These are phyloP conservation scores for Bufo bufo DNA, from an alignment of 2,113 vertebrate species.

Conservation along the genomic window DNA sequence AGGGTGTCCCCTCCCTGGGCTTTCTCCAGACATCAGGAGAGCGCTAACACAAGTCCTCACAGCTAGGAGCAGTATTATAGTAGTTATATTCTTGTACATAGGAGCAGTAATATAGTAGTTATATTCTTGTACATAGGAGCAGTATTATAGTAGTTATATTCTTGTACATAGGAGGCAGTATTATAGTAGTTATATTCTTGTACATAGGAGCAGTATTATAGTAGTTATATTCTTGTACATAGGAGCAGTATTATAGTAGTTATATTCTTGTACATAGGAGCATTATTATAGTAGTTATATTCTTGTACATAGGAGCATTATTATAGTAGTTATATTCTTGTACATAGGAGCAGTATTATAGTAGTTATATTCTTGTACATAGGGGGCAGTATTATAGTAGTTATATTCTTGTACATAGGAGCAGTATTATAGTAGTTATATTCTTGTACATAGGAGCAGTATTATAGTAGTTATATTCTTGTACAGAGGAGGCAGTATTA, in stretches of 20 bases:
- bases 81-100: no score
- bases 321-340: constrained; percentile 16
- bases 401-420: background rate
- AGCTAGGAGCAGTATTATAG: no score
- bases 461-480: constrained; percentile 9
- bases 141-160: no score
- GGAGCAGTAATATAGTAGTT: background rate
- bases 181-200: background rate
- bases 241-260: background rate
- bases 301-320: background rate
- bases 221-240: background rate
- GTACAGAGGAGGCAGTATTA: background rate
- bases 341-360: background rate
- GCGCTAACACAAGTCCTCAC: no score
- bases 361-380: constrained; percentile 3
- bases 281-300: background rate
- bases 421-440: constrained; percentile 15
- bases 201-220: background rate
- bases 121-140: background rate
- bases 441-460: constrained; percentile 1
- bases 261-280: background rate
- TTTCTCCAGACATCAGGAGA: no score
- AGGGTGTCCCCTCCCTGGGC: no score
- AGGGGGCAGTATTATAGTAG: background rate
- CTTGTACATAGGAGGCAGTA: background rate